Conservation (phyloP, 30 jellyfish, hydroid and myxozoan genomes). For the Cassiopea andromeda region DNA sequence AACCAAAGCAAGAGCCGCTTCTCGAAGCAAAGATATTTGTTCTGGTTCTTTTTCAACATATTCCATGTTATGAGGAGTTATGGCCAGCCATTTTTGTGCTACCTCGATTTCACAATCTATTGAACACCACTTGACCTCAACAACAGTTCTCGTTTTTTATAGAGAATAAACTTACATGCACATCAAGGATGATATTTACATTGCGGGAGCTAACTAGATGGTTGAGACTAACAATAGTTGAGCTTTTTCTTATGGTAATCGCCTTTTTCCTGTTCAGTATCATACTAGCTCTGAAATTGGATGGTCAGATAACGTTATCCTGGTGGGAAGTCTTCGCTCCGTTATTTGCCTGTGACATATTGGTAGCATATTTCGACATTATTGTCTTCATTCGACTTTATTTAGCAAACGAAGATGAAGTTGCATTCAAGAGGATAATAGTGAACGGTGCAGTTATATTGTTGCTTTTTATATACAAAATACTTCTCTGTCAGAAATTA, state of each 20-base stretch:
- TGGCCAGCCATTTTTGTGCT: not conserved
- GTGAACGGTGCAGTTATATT: slow-evolving; percentile 76
- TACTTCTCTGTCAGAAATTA: slow-evolving; percentile 84
- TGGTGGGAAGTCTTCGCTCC: slow-evolving; percentile 97
- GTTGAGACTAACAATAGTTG: slow-evolving; percentile 85
- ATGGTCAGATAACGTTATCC: slow-evolving; percentile 48
- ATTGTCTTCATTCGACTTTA: slow-evolving; percentile 89
- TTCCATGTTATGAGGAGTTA: not conserved
- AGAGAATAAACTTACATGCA: not conserved
- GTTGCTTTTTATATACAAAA: slow-evolving; percentile 79
- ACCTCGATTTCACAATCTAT: not conserved
- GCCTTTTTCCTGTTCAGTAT: slow-evolving; percentile 70
- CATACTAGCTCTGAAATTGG: slow-evolving; percentile 83
- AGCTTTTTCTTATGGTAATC: slow-evolving; percentile 65
- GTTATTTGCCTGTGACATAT: slow-evolving; percentile 85
- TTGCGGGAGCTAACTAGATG: slow-evolving; percentile 82
- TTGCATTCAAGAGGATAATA: slow-evolving; percentile 88
- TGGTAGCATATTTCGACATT: slow-evolving; percentile 89
- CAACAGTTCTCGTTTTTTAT: no score
- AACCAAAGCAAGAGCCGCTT: slow-evolving; percentile 42
- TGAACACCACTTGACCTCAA: no score
- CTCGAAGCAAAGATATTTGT: slow-evolving; percentile 5
- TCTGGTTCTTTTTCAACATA: not conserved
- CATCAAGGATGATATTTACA: slow-evolving; percentile 80
- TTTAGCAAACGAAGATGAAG: slow-evolving; percentile 66